Evolutionary conservation across 2,797 vertebrate genomes (phyloP).

Genomic region (Sparidentex hasta): DNA sequence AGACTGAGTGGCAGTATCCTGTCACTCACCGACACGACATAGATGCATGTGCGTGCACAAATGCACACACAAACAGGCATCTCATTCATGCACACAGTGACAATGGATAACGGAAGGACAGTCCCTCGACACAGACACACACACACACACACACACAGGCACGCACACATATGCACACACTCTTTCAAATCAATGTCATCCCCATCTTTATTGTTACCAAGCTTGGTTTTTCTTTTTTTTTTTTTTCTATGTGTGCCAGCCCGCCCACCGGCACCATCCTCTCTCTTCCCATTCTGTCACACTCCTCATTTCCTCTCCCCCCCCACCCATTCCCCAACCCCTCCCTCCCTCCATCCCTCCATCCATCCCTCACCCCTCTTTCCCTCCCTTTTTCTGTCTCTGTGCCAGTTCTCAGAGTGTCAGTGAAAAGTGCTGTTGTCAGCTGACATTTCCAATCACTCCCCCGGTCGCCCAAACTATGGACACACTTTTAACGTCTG

Average conservation of each 20-base stretch:
- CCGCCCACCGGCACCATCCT: slow-evolving; percentile 45
- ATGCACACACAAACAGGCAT: slow-evolving; percentile 20
- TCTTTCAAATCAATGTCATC: slow-evolving; percentile 67
- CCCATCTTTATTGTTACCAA: slow-evolving; percentile 62
- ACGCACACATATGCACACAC: slow-evolving; percentile 21
- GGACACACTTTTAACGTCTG: slow-evolving; percentile 85
- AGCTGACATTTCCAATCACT: slow-evolving; percentile 89
- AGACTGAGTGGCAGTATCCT: slow-evolving; percentile 66
- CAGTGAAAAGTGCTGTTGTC: slow-evolving; percentile 88
- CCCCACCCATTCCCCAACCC: slow-evolving; percentile 14
- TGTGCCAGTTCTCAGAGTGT: slow-evolving; percentile 83
- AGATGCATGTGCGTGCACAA: slow-evolving; percentile 7
- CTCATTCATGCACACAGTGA: slow-evolving; percentile 53
- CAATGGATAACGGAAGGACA: slow-evolving; percentile 45
- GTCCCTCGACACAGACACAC: slow-evolving; percentile 27
- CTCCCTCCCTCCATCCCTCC: background rate
- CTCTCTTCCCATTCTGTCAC: slow-evolving; percentile 59
- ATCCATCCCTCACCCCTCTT: background rate
- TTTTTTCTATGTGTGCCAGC: slow-evolving; percentile 40
- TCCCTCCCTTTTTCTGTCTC: slow-evolving; percentile 56
- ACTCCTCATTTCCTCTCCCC: slow-evolving; percentile 67
- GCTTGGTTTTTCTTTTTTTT: slow-evolving; percentile 12
- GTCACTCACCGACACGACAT: slow-evolving; percentile 55
- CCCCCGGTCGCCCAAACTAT: slow-evolving; percentile 80
- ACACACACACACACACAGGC: slow-evolving; percentile 10